Conservation (phyloP, 1,140 invertebrate species). For the Drosophila teissieri region DNA sequence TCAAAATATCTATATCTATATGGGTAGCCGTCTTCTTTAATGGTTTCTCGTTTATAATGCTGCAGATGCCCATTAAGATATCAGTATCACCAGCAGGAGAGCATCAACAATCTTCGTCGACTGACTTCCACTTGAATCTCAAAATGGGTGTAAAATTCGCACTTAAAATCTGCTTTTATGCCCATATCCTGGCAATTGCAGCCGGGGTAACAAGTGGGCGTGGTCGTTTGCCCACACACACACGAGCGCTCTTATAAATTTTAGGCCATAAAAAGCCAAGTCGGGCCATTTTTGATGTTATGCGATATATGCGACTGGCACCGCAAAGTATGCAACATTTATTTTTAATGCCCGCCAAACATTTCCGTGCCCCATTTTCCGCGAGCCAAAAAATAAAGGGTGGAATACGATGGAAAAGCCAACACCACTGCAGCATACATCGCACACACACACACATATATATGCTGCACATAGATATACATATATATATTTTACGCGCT, state of each 20-base stretch:
- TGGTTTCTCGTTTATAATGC: slow-evolving; percentile 19
- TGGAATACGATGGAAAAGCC: slow-evolving; percentile 17
- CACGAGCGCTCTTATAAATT: slow-evolving; percentile 16
- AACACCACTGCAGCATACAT: slow-evolving; percentile 21
- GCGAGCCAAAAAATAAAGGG: slow-evolving; percentile 6
- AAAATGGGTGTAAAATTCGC: slow-evolving; percentile 21
- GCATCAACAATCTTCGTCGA: slow-evolving; percentile 14
- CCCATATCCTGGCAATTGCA: slow-evolving; percentile 46
- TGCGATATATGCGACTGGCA: slow-evolving; percentile 38
- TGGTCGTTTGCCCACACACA: slow-evolving; percentile 9
- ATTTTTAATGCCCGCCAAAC: slow-evolving; percentile 68
- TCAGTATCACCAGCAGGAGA: slow-evolving; percentile 3
- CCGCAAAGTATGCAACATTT: slow-evolving; percentile 78
- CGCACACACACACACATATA: slow-evolving; percentile 1
- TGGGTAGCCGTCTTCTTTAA: background rate
- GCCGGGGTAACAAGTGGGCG: slow-evolving; percentile 41
- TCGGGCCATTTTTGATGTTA: slow-evolving; percentile 49
- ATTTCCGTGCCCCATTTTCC: slow-evolving; percentile 46
- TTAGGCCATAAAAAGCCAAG: slow-evolving; percentile 57
- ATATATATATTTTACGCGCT: slow-evolving; percentile 74
- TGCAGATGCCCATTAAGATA: slow-evolving; percentile 26
- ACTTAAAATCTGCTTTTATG: slow-evolving; percentile 5
- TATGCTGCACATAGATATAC: slow-evolving; percentile 46
- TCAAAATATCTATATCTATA: background rate
- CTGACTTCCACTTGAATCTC: slow-evolving; percentile 13